A percentile compares a stretch with the other conserved stretches of the same genome.
Evolutionary conservation across 2,888 invertebrate species (phyloP).

Genomic region (Barypeithes pellucidus): DNA sequence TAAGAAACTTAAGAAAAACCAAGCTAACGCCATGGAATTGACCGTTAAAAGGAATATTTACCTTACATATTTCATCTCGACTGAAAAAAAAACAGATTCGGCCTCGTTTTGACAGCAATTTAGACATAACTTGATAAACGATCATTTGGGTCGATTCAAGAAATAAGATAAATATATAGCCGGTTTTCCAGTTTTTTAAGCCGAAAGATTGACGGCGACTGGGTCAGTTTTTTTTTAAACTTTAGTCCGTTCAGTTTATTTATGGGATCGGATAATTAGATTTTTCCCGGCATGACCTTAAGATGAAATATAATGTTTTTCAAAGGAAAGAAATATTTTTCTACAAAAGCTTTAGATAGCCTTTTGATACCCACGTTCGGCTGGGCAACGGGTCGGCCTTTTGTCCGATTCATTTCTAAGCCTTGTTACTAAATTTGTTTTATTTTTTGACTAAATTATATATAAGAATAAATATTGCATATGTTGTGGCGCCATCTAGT

Average conservation of each 20-base stretch:
- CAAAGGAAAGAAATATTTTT: no score
- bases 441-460: no score
- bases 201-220: conserved; percentile 34
- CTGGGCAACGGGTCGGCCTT: no score
- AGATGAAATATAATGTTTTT: no score
- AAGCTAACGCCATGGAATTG: conserved; percentile 9
- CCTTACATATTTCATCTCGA: conserved; percentile 33
- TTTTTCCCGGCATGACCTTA: conserved; percentile 11
- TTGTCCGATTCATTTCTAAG: no score
- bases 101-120: conserved; percentile 32
- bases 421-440: no score
- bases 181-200: conserved; percentile 32
- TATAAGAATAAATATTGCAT: no score
- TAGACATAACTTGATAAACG: conserved; percentile 39
- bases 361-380: no score
- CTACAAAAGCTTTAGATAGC: no score
- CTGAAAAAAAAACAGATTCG: conserved; percentile 33
- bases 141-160: conserved; percentile 30
- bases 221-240: conserved; percentile 26
- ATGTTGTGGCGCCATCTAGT: no score
- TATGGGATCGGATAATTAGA: conserved; percentile 13
- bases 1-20: not conserved
- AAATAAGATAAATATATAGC: conserved; percentile 36
- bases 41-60: conserved; percentile 31
- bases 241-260: conserved; percentile 23